Conservation (phyloP, 1,140 invertebrate species). For the Prorops nasuta region DNA sequence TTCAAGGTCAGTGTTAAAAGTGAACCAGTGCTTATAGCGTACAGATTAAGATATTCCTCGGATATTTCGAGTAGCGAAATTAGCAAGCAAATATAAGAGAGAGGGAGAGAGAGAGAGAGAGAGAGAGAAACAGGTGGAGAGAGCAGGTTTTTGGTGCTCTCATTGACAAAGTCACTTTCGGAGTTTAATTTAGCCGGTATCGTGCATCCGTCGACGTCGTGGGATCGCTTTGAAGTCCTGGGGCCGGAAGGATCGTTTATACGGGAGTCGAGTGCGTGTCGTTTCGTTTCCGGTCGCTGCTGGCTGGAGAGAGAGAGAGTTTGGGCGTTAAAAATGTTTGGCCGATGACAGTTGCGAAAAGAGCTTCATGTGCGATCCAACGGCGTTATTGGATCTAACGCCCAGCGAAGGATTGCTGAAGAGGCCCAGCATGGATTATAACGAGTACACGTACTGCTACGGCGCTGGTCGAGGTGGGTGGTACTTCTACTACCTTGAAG, state of each 20-base stretch:
- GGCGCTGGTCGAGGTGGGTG: slow-evolving; percentile 52
- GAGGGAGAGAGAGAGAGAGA: not conserved
- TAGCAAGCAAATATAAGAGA: too few species aligned
- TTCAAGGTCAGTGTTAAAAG: too few species aligned
- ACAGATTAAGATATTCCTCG: too few species aligned
- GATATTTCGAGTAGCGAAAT: too few species aligned
- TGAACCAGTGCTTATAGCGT: too few species aligned
- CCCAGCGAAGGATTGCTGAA: slow-evolving; percentile 51
- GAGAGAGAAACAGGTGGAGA: not conserved
- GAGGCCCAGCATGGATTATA: slow-evolving; percentile 54
- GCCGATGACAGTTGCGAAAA: not conserved
- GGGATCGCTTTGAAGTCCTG: slow-evolving; percentile 21
- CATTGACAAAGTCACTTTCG: not conserved
- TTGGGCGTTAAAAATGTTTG: not conserved
- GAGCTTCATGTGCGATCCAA: slow-evolving; percentile 38
- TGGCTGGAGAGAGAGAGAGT: not conserved
- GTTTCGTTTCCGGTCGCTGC: not conserved
- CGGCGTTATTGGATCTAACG: slow-evolving; percentile 49
- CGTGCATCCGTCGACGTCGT: slow-evolving; percentile 21
- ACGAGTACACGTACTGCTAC: slow-evolving; percentile 56
- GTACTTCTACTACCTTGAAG: too few species aligned
- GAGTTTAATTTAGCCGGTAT: slow-evolving; percentile 27
- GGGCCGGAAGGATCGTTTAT: slow-evolving; percentile 28
- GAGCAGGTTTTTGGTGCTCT: not conserved
- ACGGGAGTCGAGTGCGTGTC: not conserved